phyloP scores from a whole-genome alignment of 2,888 invertebrate genomes.

The Philonicus albiceps region DNA sequence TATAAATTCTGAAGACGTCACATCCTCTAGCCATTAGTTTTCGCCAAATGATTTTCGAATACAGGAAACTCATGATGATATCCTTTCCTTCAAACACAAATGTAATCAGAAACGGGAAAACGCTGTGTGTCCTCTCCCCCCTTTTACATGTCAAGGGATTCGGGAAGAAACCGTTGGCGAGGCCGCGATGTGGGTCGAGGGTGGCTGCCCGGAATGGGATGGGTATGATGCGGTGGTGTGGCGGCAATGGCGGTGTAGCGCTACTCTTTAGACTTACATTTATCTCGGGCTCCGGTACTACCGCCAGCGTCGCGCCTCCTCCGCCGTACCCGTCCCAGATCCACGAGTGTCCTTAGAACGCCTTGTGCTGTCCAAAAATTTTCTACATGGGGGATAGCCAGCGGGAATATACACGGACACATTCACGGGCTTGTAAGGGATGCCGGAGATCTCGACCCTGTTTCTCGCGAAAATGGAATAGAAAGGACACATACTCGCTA shows the following conservation, averaged over 20 bases:
- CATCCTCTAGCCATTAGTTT: conserved; percentile 47
- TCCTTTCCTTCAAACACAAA: conserved; percentile 45
- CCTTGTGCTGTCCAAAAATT: conserved; percentile 44
- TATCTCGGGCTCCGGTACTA: background rate
- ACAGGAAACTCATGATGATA: conserved; percentile 46
- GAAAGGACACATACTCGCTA: conserved; percentile 47
- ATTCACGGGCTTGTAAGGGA: conserved; percentile 46
- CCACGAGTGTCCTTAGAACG: background rate
- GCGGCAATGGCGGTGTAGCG: conserved; percentile 18
- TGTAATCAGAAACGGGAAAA: conserved; percentile 43
- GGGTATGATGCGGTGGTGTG: background rate
- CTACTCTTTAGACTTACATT: conserved; percentile 41
- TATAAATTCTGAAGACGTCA: conserved; percentile 46
- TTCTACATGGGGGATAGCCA: conserved; percentile 44
- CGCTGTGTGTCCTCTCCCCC: conserved; percentile 17
- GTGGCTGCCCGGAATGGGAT: background rate
- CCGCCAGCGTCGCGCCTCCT: background rate
- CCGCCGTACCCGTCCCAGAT: background rate
- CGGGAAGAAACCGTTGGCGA: background rate
- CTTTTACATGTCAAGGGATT: conserved; percentile 38
- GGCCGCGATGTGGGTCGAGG: background rate
- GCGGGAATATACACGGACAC: conserved; percentile 43
- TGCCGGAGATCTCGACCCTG: conserved; percentile 47
- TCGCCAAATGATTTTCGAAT: conserved; percentile 49
- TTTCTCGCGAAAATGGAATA: conserved; percentile 49